phyloP scores from a whole-genome alignment of 2,888 invertebrate species.

The Eutolmus rufibarbis region DNA sequence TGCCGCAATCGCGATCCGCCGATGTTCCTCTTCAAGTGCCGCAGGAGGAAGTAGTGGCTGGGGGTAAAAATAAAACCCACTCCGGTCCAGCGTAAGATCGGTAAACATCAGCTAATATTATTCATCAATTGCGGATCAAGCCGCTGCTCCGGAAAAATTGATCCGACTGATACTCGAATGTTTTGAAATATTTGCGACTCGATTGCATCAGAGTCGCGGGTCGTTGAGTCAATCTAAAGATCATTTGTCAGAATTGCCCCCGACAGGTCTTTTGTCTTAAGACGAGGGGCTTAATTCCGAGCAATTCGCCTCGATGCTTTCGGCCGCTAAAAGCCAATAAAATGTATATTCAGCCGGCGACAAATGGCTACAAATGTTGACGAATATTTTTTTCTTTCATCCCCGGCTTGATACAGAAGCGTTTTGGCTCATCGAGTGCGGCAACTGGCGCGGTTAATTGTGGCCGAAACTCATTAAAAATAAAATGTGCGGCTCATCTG shows the following conservation, averaged over 20 bases:
- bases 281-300: not conserved
- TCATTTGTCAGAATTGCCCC: conserved; percentile 32
- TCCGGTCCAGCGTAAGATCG: not conserved
- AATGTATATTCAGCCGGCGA: not conserved
- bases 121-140: not conserved
- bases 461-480: conserved; percentile 17
- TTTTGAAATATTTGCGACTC: not conserved
- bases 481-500: conserved; percentile 29
- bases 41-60: not conserved
- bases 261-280: not conserved
- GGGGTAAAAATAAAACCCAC: not conserved
- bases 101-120: not conserved
- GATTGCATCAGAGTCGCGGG: not conserved
- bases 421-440: conserved; percentile 8
- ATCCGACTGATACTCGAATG: not conserved
- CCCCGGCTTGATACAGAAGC: not conserved
- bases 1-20: not conserved
- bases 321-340: not conserved
- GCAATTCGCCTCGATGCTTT: not conserved
- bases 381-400: not conserved
- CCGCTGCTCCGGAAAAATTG: not conserved
- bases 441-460: conserved; percentile 28
- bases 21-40: not conserved
- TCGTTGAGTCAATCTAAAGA: conserved; percentile 17
- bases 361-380: not conserved